Conservation (phyloP, 2,888 invertebrate genomes). For the Eristalis tenax region DNA sequence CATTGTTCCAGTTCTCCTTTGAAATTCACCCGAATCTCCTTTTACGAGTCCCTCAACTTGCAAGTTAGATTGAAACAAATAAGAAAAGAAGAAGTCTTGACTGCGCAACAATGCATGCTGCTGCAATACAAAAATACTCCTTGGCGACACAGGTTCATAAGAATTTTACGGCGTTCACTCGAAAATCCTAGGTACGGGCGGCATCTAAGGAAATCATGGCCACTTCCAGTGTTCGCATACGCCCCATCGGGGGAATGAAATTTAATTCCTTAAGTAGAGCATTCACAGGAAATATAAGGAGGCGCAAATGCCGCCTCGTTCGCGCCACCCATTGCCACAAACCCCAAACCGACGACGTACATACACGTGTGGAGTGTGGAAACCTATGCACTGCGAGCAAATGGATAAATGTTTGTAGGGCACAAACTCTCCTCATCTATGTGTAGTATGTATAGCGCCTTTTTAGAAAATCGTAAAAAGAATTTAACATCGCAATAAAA, state of each 20-base stretch:
- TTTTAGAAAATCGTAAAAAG: conserved; percentile 66
- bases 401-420: not conserved
- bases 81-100: not conserved
- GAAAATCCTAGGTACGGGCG: conserved; percentile 8
- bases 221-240: conserved; percentile 18
- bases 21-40: not conserved
- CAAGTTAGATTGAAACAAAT: not conserved
- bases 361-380: not conserved
- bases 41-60: not conserved
- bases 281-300: conserved; percentile 7
- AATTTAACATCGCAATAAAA: conserved; percentile 69
- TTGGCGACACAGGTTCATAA: not conserved
- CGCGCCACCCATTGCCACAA: not conserved
- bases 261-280: conserved; percentile 44
- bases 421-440: conserved; percentile 20
- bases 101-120: conserved; percentile 24
- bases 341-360: not conserved
- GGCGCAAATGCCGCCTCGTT: not conserved
- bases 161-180: conserved; percentile 18
- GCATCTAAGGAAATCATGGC: conserved; percentile 31
- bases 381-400: not conserved
- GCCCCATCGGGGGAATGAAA: conserved; percentile 19
- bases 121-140: not conserved
- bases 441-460: conserved; percentile 23
- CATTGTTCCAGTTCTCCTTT: not conserved